Evolutionary conservation across 2,888 invertebrate species (phyloP).

Genomic region (Diogma glabrata): DNA sequence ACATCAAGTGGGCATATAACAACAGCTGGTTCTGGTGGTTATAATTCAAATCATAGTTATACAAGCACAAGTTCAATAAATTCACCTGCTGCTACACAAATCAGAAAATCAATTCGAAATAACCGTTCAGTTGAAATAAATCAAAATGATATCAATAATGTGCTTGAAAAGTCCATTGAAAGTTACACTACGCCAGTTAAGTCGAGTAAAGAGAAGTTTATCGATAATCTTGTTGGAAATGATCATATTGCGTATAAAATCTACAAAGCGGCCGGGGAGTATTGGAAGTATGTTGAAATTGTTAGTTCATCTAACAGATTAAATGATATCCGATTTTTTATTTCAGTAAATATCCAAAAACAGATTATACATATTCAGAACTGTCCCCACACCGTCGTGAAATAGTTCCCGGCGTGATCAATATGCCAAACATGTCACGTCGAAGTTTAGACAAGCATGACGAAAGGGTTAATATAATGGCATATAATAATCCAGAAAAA

Average conservation of each 20-base stretch:
- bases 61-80: not conserved
- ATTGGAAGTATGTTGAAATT: slow-evolving; percentile 63
- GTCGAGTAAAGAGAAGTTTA: not conserved
- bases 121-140: slow-evolving; percentile 27
- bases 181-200: too few relatives aligned
- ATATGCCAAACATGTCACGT: slow-evolving; percentile 85
- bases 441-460: slow-evolving; percentile 50
- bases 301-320: not conserved
- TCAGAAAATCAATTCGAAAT: not conserved
- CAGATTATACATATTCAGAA: slow-evolving; percentile 80
- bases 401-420: slow-evolving; percentile 65
- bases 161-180: slow-evolving; percentile 25
- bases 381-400: slow-evolving; percentile 72
- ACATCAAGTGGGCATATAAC: not conserved
- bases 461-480: slow-evolving; percentile 38
- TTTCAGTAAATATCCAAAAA: slow-evolving; percentile 75
- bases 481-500: slow-evolving; percentile 29
- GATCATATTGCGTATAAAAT: slow-evolving; percentile 57
- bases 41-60: not conserved
- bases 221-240: slow-evolving; percentile 14
- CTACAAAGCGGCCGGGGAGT: slow-evolving; percentile 66
- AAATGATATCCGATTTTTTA: slow-evolving; percentile 12
- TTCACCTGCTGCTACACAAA: not conserved
- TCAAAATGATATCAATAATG: slow-evolving; percentile 28
- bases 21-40: not conserved